Conservation (phyloP, 2,797 vertebrate genomes). For the Anas capensis region DNA sequence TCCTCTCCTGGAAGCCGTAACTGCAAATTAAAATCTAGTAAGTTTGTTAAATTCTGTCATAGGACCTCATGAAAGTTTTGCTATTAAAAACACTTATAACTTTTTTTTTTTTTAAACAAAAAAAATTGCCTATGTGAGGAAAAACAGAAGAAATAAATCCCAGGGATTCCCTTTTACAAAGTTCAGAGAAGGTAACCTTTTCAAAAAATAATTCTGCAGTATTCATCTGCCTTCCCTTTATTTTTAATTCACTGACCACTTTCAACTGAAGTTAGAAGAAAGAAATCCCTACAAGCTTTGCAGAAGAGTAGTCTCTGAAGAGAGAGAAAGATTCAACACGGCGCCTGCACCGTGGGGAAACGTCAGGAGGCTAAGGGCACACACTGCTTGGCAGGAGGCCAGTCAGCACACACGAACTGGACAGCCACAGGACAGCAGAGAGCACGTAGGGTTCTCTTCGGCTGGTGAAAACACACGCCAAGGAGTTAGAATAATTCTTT, state of each 20-base stretch:
- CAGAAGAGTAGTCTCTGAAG: neutral
- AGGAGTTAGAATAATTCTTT: neutral
- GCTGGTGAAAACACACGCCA: neutral
- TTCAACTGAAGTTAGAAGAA: neutral
- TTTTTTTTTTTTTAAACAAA: neutral
- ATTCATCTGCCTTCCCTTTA: neutral
- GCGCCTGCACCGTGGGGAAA: neutral
- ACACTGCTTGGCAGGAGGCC: neutral
- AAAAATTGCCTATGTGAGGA: neutral
- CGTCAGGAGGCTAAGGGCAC: neutral
- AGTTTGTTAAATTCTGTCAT: neutral
- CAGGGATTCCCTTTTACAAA: neutral
- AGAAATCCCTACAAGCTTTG: neutral
- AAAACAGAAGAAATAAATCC: neutral
- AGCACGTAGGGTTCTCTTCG: fast-evolving
- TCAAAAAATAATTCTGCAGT: neutral
- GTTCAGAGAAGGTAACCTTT: neutral
- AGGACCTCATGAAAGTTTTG: neutral
- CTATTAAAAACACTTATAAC: neutral
- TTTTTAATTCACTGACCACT: neutral
- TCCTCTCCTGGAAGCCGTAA: neutral
- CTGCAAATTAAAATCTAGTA: neutral
- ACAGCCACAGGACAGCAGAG: neutral
- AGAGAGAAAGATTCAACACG: neutral
- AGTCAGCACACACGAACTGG: neutral